phyloP scores from a whole-genome alignment of 1,140 invertebrate species.

The Hormaphis cornu region DNA sequence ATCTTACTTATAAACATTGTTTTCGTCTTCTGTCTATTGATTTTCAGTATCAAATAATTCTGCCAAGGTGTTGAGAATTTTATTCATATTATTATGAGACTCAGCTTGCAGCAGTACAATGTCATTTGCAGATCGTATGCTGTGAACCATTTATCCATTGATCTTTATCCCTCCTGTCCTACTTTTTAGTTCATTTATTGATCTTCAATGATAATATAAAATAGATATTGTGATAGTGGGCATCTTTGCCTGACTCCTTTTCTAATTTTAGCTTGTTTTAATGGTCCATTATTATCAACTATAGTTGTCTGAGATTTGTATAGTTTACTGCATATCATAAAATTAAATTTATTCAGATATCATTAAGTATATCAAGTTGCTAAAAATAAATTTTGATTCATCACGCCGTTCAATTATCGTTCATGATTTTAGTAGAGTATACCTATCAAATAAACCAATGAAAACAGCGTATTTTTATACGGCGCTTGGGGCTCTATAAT shows the following conservation, averaged over 20 bases:
- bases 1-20: slow-evolving; percentile 27
- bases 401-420: too few species aligned
- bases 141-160: neutral
- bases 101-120: slow-evolving; percentile 15
- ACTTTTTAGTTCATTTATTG: slow-evolving; percentile 12
- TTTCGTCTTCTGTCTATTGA: slow-evolving; percentile 20
- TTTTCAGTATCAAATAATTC: neutral
- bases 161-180: slow-evolving; percentile 15
- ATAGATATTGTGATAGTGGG: slow-evolving; percentile 13
- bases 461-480: too few species aligned
- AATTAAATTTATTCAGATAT: too few species aligned
- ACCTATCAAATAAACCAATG: too few species aligned
- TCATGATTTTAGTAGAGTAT: too few species aligned
- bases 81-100: slow-evolving; percentile 19
- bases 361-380: too few species aligned
- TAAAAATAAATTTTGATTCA: too few species aligned
- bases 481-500: too few species aligned
- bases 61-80: neutral
- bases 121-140: neutral
- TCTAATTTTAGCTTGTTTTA: slow-evolving; percentile 13
- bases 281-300: slow-evolving; percentile 12
- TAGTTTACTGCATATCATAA: too few species aligned
- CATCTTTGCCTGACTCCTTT: slow-evolving; percentile 9
- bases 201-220: slow-evolving; percentile 14
- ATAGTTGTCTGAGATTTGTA: slow-evolving; percentile 15